A percentile compares a stretch with the other conserved stretches of the same genome.
Evolutionary conservation across 2,888 invertebrate genomes (phyloP).

Genomic region (Yponomeuta malinellus): DNA sequence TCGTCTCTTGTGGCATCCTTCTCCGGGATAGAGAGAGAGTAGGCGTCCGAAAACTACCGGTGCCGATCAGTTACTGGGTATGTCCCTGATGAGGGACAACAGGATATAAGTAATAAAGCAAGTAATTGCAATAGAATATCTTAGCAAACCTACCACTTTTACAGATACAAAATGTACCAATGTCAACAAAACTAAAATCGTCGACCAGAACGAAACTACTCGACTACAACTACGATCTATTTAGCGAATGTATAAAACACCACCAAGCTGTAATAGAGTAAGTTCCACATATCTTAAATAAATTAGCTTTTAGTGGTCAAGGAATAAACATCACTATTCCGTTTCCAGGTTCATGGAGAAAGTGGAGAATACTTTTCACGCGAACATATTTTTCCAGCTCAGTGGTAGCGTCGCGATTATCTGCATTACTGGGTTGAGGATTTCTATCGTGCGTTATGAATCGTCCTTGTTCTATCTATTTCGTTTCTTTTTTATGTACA

Average conservation of each 20-base stretch:
- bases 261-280: slow-evolving; percentile 56
- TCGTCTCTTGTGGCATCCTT: no score
- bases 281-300: slow-evolving; percentile 16
- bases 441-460: slow-evolving; percentile 45
- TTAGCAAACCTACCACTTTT: slow-evolving; percentile 12
- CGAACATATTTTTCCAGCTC: slow-evolving; percentile 71
- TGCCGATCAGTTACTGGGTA: no score
- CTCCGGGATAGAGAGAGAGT: no score
- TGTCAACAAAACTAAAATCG: slow-evolving; percentile 25
- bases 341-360: slow-evolving; percentile 55
- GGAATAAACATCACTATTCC: not conserved
- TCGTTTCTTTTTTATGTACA: no score
- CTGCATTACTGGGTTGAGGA: slow-evolving; percentile 59
- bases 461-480: no score
- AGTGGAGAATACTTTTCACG: slow-evolving; percentile 66
- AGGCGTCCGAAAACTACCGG: no score
- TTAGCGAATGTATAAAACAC: slow-evolving; percentile 50
- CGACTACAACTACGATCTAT: slow-evolving; percentile 35
- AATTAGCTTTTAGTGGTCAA: slow-evolving; percentile 3
- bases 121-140: no score
- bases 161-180: slow-evolving; percentile 38
- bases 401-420: slow-evolving; percentile 65
- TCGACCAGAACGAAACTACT: slow-evolving; percentile 25
- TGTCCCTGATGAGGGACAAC: no score
- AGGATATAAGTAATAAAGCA: no score